These are phyloP conservation scores for Drosophila nigromelanica DNA, from an alignment of 1,140 invertebrate genomes.

Conservation along the genomic window DNA sequence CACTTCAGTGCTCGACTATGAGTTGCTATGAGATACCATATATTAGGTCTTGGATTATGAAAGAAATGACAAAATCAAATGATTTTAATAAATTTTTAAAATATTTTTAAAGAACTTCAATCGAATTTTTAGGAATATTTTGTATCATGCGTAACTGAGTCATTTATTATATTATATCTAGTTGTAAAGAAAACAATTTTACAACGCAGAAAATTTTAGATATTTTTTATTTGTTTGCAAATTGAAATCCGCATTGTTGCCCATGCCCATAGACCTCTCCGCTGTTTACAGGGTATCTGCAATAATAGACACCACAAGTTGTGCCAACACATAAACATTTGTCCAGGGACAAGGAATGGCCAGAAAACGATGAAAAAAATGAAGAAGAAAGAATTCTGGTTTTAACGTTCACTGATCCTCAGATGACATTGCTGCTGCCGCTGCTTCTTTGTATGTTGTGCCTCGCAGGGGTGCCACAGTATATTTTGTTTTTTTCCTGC, in stretches of 20 bases:
- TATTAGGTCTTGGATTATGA: background rate
- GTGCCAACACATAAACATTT: slow-evolving; percentile 9
- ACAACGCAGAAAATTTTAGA: too few relatives aligned
- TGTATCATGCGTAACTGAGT: too few relatives aligned
- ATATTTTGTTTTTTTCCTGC: background rate
- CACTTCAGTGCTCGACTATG: too few relatives aligned
- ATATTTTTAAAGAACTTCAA: too few relatives aligned
- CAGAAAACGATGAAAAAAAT: slow-evolving; percentile 10
- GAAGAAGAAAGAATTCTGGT: slow-evolving; percentile 50
- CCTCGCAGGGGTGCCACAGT: slow-evolving; percentile 26
- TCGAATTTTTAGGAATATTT: too few relatives aligned
- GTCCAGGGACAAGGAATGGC: slow-evolving; percentile 14
- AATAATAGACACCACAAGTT: background rate
- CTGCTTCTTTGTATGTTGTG: slow-evolving; percentile 1
- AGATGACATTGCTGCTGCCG: slow-evolving; percentile 27
- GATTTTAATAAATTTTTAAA: too few relatives aligned
- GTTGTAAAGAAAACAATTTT: too few relatives aligned
- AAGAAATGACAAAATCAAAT: too few relatives aligned
- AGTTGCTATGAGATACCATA: background rate
- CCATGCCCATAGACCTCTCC: background rate
- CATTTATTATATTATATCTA: too few relatives aligned
- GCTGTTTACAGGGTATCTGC: slow-evolving; percentile 13
- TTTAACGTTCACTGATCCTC: slow-evolving; percentile 47
- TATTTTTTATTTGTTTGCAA: too few relatives aligned
- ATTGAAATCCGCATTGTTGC: background rate